Base-by-base conservation (phyloP, 2,113 vertebrate genomes). In the Hucho hucho region DNA sequence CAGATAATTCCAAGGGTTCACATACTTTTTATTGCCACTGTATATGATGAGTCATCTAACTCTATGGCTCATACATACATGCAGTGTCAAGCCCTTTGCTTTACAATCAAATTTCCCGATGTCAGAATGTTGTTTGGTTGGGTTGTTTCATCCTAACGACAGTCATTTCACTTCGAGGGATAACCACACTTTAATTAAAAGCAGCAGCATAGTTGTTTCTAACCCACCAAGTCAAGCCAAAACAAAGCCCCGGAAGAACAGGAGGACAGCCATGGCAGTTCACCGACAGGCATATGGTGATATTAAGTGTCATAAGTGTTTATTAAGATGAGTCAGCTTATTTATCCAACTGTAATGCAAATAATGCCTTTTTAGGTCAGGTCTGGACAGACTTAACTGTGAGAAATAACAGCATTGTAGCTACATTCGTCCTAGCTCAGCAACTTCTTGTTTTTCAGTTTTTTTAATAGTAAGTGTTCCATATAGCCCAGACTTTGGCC, bases 131-230 rank as follows among this genome's bases (percentile, higher is more conserved):
- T 56, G 53, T 20, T 56, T 6, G 7, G 37, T 43, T 43, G 37
- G 9, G 37, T 43, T 43, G 13, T 56, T 56, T 56, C 53, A 56
- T 56, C 16, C 53, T 20, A 56, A 20, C 16, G 6, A 56, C 53
- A 56, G 13, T 84, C 75, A 72, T 79, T 83, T 74, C 65, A 69
- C 77, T 81, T 80, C 68, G 46, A 83, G 77, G 74, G 73, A 78
- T 83, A 68, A 69, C 77, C 76, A 79, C 67, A 75, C 75, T 67
- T 82, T 82, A 32, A 6, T 32, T 6, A 32, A 32, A 32, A 32
- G 32, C 32, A 32, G 32, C 32, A 32, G 32, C 32, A 6, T 32
- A 32, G 32, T 32, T 32, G 32, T 32, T 32, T 32, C 32, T 7
- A 32, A 32, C 6, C 32, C 32, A 32, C 32, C 6, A 32, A 6